Percentiles rank a stretch among this genome's conserved stretches.
These are phyloP conservation scores for Phymanthus crucifer DNA, from an alignment of 92 coral and sea anemone genomes.

Conservation along the genomic window DNA sequence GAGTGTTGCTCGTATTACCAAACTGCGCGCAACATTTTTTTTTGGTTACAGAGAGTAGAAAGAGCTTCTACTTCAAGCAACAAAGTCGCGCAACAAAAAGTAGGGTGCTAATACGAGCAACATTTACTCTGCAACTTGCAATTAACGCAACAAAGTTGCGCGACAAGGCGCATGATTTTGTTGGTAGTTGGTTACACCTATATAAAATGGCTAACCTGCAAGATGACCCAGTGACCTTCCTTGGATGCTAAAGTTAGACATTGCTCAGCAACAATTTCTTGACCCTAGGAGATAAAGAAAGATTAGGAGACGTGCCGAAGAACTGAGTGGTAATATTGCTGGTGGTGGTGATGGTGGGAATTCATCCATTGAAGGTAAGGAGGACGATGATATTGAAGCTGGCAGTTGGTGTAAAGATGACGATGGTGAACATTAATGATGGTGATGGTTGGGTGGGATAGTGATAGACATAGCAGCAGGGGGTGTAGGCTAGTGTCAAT, in stretches of 20 bases:
- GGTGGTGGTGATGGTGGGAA: background rate
- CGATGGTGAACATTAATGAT: background rate
- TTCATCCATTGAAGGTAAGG: background rate
- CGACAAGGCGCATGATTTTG: too few species aligned
- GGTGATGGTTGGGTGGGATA: background rate
- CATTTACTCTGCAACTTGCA: too few species aligned
- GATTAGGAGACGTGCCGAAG: background rate
- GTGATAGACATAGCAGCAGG: background rate
- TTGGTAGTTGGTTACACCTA: too few species aligned
- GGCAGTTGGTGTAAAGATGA: background rate
- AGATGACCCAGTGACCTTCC: slow-evolving; percentile 99
- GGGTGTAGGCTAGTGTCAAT: too few species aligned
- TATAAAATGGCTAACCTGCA: slow-evolving; percentile 69
- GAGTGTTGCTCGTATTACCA: too few species aligned
- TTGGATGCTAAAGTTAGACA: slow-evolving; percentile 89
- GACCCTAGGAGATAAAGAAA: slow-evolving; percentile 66
- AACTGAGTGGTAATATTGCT: background rate
- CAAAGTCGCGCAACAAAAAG: too few species aligned
- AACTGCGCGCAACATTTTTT: too few species aligned
- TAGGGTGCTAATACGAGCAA: too few species aligned
- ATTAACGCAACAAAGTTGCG: too few species aligned
- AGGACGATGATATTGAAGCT: background rate
- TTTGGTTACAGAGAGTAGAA: too few species aligned
- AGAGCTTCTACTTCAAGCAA: too few species aligned
- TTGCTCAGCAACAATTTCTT: slow-evolving; percentile 98